Conservation (phyloP, 2,113 vertebrate species). For the Falco punctatus region DNA sequence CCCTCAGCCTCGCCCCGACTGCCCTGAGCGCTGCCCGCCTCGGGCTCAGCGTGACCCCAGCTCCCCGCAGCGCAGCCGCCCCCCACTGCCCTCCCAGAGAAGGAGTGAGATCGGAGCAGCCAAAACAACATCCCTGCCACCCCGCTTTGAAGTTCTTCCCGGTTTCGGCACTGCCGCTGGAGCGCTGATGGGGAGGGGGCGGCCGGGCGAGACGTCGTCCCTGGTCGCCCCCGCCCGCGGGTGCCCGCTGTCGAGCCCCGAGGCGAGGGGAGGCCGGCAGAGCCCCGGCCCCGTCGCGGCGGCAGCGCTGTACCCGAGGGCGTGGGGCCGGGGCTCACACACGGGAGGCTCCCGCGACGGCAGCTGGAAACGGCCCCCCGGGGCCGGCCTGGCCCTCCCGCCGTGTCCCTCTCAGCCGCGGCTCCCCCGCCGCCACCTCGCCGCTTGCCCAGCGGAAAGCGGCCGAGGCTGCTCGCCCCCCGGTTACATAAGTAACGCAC, state of each 20-base stretch:
- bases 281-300: neutral
- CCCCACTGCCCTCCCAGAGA: neutral
- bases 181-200: neutral
- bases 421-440: neutral
- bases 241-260: neutral
- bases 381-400: neutral
- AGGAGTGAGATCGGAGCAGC: neutral
- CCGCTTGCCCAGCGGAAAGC: neutral
- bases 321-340: neutral
- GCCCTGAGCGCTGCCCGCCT: neutral
- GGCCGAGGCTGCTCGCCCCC: slow-evolving; percentile 38
- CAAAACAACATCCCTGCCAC: neutral
- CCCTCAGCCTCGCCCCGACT: neutral
- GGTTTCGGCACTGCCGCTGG: neutral
- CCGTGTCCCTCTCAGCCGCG: neutral
- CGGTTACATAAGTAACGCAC: slow-evolving; percentile 76
- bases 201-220: neutral
- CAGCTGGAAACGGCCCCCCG: neutral
- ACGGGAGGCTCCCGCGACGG: neutral
- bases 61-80: neutral
- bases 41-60: neutral
- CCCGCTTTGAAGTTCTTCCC: neutral
- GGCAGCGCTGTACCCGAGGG: neutral
- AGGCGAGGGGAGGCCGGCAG: neutral
- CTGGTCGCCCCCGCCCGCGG: neutral